phyloP scores from a whole-genome alignment of 35 echinoderm and acorn worm species.

The Hemicentrotus pulcherrimus region DNA sequence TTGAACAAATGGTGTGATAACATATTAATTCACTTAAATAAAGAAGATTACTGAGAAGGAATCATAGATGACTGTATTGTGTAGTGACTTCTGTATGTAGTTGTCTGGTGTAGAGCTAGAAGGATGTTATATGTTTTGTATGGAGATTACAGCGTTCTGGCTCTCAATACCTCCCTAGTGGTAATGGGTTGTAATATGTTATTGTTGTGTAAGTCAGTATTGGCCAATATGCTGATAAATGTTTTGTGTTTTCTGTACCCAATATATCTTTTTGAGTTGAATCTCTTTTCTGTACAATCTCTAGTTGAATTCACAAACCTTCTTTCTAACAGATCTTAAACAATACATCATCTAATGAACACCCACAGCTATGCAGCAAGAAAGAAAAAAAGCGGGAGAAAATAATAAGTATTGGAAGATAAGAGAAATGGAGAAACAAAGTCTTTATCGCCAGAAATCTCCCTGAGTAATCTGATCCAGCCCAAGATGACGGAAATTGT shows the following conservation, averaged over 20 bases:
- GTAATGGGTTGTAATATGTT: too few relatives aligned
- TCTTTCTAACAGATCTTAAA: background rate
- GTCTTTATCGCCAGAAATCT: conserved; percentile 11
- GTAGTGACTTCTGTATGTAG: too few relatives aligned
- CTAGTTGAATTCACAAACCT: background rate
- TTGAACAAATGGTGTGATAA: too few relatives aligned
- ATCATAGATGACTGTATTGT: too few relatives aligned
- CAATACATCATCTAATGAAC: background rate
- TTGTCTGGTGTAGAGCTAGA: too few relatives aligned
- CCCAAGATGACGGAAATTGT: background rate
- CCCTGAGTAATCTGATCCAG: background rate
- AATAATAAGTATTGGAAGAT: background rate
- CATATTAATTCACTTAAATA: too few relatives aligned
- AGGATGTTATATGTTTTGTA: too few relatives aligned
- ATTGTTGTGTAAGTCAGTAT: too few relatives aligned
- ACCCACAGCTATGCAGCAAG: background rate
- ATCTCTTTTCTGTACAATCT: background rate
- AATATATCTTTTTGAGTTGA: background rate
- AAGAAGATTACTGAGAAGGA: too few relatives aligned
- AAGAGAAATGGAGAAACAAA: background rate
- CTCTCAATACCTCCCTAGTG: too few relatives aligned
- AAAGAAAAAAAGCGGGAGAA: background rate
- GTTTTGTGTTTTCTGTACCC: background rate
- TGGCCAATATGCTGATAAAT: too few relatives aligned
- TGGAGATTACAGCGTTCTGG: too few relatives aligned